These are phyloP conservation scores for Marasmarcha lunaedactyla DNA, from an alignment of 2,888 invertebrate species.

Conservation along the genomic window DNA sequence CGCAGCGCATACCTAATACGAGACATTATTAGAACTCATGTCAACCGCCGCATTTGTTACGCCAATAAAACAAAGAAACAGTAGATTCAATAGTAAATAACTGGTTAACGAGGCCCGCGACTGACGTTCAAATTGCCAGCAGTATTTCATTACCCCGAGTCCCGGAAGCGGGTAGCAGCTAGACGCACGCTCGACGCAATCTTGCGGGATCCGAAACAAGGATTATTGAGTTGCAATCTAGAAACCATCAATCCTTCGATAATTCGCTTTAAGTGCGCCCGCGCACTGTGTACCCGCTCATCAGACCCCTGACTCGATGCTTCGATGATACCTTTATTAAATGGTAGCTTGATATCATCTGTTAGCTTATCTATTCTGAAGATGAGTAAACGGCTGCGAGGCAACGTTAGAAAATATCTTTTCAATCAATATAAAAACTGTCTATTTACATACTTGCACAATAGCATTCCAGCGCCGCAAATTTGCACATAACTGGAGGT, in stretches of 20 bases:
- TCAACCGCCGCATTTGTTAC: conserved; percentile 21
- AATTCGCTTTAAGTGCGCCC: conserved; percentile 59
- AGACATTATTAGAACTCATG: conserved; percentile 35
- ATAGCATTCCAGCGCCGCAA: neutral
- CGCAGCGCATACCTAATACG: conserved; percentile 51
- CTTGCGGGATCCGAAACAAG: conserved; percentile 45
- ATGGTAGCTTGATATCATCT: conserved; percentile 35
- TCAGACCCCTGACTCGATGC: conserved; percentile 47
- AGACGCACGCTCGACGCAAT: conserved; percentile 35
- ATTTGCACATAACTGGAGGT: neutral
- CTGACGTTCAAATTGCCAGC: conserved; percentile 3
- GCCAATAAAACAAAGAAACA: conserved; percentile 1
- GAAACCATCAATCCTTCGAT: conserved; percentile 58
- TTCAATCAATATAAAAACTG: neutral
- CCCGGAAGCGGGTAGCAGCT: conserved; percentile 48
- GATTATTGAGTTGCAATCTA: conserved; percentile 67
- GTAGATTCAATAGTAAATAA: neutral
- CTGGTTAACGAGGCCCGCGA: neutral
- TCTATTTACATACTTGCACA: neutral
- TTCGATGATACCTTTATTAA: conserved; percentile 62
- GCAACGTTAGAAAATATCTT: neutral
- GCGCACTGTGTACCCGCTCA: conserved; percentile 52
- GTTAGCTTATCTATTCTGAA: neutral
- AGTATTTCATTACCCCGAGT: conserved; percentile 29
- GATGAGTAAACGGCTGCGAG: neutral